phyloP scores from a whole-genome alignment of 2,888 invertebrate species.

The Himalopsyche japonica region DNA sequence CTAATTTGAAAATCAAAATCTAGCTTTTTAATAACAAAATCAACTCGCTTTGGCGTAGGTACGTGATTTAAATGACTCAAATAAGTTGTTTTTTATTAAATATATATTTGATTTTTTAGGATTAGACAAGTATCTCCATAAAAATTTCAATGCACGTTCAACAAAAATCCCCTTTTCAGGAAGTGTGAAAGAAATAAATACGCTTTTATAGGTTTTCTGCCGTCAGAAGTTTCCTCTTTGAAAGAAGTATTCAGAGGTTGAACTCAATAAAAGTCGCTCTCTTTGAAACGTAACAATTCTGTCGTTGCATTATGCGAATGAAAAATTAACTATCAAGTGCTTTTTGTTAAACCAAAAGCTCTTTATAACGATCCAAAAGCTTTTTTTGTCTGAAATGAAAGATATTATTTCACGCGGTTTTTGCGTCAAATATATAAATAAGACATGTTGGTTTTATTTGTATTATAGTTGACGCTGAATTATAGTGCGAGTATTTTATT shows the following conservation, averaged over 20 bases:
- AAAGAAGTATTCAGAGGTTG: not conserved
- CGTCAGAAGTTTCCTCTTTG: not conserved
- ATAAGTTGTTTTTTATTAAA: no score
- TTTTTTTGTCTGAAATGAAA: not conserved
- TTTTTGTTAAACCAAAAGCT: not conserved
- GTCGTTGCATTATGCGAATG: not conserved
- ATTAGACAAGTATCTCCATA: no score
- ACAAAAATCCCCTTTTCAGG: not conserved
- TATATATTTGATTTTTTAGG: no score
- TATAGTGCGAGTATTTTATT: not conserved
- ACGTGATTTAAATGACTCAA: no score
- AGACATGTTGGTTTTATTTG: not conserved
- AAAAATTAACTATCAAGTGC: not conserved
- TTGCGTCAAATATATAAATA: not conserved
- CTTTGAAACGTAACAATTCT: not conserved
- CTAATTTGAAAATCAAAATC: no score
- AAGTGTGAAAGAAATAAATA: not conserved
- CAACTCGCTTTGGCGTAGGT: no score
- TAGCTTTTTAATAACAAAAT: no score
- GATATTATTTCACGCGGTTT: not conserved
- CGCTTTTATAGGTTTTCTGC: not conserved
- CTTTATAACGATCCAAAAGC: not conserved
- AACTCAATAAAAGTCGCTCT: not conserved
- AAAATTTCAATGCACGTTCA: no score
- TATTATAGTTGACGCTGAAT: not conserved